Percentiles rank a stretch among this genome's conserved stretches.
These are phyloP conservation scores for Hyperoplus lanceolatus DNA, from an alignment of 2,797 vertebrate species.

Conservation along the genomic window DNA sequence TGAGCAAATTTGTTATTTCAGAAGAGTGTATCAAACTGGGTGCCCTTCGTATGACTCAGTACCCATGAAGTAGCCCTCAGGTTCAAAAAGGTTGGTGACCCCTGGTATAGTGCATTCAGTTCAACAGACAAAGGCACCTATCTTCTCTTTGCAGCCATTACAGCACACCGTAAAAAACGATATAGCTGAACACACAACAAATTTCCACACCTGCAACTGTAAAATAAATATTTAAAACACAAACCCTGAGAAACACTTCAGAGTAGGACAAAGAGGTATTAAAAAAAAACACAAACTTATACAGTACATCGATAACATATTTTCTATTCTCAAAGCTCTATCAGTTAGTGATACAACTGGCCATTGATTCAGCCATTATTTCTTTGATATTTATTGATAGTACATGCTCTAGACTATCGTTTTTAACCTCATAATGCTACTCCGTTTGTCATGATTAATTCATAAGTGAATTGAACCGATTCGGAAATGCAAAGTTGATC, in stretches of 20 bases:
- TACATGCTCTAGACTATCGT: slow-evolving; percentile 1
- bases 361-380: slow-evolving; percentile 18
- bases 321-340: slow-evolving; percentile 13
- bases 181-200: neutral
- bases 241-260: neutral
- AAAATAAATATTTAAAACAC: neutral
- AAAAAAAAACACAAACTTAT: neutral
- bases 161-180: neutral
- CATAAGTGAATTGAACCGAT: neutral
- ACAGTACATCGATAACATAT: neutral
- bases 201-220: slow-evolving; percentile 3
- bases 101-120: neutral
- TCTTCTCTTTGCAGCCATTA: slow-evolving; percentile 11
- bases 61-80: no score
- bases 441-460: neutral
- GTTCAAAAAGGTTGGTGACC: no score
- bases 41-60: no score
- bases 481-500: neutral
- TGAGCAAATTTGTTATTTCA: no score
- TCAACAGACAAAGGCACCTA: slow-evolving; percentile 12
- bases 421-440: neutral
- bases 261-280: neutral
- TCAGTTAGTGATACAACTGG: neutral
- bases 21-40: no score
- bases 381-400: neutral